phyloP scores from a whole-genome alignment of 1,140 invertebrate genomes.

The Drosophila murphyi region DNA sequence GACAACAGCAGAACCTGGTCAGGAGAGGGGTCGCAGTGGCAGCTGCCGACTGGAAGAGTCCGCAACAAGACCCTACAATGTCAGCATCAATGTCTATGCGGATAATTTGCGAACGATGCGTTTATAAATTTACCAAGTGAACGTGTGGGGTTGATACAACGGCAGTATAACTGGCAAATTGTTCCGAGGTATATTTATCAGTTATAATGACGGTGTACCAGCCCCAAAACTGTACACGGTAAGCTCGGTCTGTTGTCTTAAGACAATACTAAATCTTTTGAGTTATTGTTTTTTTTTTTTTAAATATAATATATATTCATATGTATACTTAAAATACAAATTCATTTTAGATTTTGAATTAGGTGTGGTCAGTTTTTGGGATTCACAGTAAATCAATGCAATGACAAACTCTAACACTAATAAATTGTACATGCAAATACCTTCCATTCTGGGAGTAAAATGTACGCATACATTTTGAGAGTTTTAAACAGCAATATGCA shows the following conservation, averaged over 20 bases:
- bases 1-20: not conserved
- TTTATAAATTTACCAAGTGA: constrained; percentile 18
- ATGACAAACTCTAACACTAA: constrained; percentile 41
- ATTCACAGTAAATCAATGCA: constrained; percentile 71
- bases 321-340: constrained; percentile 7
- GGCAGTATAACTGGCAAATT: constrained; percentile 18
- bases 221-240: not conserved
- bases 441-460: constrained; percentile 82
- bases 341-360: not conserved
- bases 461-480: constrained; percentile 14
- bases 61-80: constrained; percentile 35
- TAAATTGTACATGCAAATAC: constrained; percentile 40
- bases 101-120: constrained; percentile 52
- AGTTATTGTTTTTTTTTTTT: constrained; percentile 5
- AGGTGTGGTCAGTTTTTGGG: constrained; percentile 5
- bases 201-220: constrained; percentile 9
- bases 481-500: constrained; percentile 5
- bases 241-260: constrained; percentile 1
- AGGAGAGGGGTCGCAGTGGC: not conserved
- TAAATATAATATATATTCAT: not conserved
- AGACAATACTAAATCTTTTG: constrained; percentile 16
- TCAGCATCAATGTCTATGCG: constrained; percentile 72
- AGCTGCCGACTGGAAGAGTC: constrained; percentile 2
- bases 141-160: constrained; percentile 6
- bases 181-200: not conserved